Base-by-base conservation (phyloP, 1,140 invertebrate species). In the Penaeus chinensis region DNA sequence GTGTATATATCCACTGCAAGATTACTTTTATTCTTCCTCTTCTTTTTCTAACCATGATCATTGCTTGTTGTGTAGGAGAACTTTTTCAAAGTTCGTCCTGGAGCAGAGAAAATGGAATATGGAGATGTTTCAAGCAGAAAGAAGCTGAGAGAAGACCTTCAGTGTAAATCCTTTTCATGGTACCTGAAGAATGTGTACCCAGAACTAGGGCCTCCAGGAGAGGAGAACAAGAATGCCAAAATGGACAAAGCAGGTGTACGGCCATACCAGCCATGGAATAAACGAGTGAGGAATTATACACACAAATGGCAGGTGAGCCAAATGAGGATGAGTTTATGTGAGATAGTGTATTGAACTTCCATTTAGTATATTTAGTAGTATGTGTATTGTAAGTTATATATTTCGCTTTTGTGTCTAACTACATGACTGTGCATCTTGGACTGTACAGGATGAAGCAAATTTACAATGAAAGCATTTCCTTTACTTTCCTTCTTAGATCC, bases 171-270 rank as follows among this genome's bases (percentile, higher is more conserved):
- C 83, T 99, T 99, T 92, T 93, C 95, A 62, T 99, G 98, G 98
- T 99, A 99, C 91, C 93, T 99, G 88, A 95, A 98, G 77, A 96
- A 96, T 91, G 94, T 99, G 10, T 98, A 98, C 92, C 97, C 97
- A 0, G 96, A 98, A 92, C 91, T 97, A 78, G 93, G 94, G 65
- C 27, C 24, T 32, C 85, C 85, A 47, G 79, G 76, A 11, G 85
- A 81, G n/a, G 85, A 81, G 74, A 82, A 32, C 27, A 90, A 85
- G 42, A 65, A 20, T 27, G 27, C 27, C 20, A 37, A 20, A n/a
- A 78, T 63, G 27, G 82, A 22, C 66, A 63, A 19, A 27, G 66
- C 77, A 20, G 85, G 69, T 18, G 62, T 20, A 37, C 62, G 80
- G 69, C 78, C 77, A 22, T 89, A 77, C 63, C 83, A 81, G 47